Conservation (phyloP, 2,888 invertebrate genomes). For the Anodontia alba region DNA sequence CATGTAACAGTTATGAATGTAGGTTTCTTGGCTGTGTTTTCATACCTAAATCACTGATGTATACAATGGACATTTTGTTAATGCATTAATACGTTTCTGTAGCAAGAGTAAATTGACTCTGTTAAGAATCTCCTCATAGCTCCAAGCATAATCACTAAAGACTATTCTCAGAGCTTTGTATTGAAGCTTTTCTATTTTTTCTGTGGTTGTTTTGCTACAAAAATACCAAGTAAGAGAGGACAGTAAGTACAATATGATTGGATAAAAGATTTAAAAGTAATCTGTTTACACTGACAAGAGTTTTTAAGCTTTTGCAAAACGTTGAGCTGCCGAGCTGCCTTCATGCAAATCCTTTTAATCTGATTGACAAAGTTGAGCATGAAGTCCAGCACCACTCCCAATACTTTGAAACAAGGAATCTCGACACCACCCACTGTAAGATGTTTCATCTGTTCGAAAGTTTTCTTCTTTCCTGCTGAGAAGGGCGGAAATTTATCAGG, state of each 20-base stretch:
- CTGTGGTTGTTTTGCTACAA: slow-evolving; percentile 8
- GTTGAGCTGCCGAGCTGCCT: slow-evolving; percentile 8
- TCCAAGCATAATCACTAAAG: slow-evolving; percentile 2
- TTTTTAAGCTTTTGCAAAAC: neutral
- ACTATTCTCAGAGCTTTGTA: slow-evolving; percentile 5
- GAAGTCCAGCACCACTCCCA: slow-evolving; percentile 17
- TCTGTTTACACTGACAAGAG: neutral
- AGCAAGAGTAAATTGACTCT: neutral
- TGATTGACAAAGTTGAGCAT: neutral
- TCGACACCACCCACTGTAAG: neutral
- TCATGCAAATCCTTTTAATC: too few relatives aligned
- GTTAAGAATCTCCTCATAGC: neutral
- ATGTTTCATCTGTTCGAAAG: neutral
- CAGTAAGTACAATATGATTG: slow-evolving; percentile 17
- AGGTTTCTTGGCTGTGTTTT: neutral
- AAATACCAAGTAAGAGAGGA: slow-evolving; percentile 25
- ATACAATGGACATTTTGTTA: neutral
- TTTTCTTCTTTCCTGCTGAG: slow-evolving; percentile 9
- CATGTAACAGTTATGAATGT: slow-evolving; percentile 1
- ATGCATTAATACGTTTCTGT: slow-evolving; percentile 8
- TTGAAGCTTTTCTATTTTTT: slow-evolving; percentile 16
- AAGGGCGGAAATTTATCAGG: slow-evolving; percentile 12
- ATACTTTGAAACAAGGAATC: slow-evolving; percentile 14
- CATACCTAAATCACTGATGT: slow-evolving; percentile 10
- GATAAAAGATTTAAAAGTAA: slow-evolving; percentile 22